Conservation (phyloP, 2,888 invertebrate species). For the Cenopis cana region DNA sequence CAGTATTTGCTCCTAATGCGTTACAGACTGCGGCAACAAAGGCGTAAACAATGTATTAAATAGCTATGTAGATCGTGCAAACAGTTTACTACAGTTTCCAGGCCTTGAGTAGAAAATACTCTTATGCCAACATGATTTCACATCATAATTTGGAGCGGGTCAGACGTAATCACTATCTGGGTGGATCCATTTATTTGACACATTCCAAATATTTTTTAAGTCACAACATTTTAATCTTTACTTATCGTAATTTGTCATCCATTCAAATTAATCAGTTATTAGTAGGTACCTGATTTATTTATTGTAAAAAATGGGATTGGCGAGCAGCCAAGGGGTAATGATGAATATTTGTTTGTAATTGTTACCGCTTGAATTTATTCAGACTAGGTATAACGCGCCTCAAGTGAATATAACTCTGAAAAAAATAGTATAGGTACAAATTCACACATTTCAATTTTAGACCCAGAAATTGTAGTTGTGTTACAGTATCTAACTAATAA, state of each 20-base stretch:
- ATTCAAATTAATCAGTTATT: neutral
- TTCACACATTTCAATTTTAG: neutral
- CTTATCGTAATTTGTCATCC: neutral
- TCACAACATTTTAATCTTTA: constrained; percentile 9
- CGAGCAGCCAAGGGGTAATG: no score
- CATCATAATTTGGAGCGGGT: neutral
- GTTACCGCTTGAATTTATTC: neutral
- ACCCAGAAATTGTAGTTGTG: neutral
- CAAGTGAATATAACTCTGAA: neutral
- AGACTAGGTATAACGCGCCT: neutral
- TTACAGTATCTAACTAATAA: no score
- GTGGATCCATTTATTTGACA: constrained; percentile 13
- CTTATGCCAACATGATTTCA: neutral
- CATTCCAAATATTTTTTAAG: constrained; percentile 33
- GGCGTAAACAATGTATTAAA: no score
- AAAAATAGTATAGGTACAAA: neutral
- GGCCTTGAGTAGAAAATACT: neutral
- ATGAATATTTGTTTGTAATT: neutral
- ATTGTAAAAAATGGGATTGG: no score
- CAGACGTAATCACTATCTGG: neutral
- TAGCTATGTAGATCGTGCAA: no score
- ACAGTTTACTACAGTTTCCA: no score
- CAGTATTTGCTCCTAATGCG: no score
- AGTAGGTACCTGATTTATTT: no score
- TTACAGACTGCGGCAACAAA: no score